These are phyloP conservation scores for Acanthochromis polyacanthus DNA, from an alignment of 2,113 vertebrate genomes.

Conservation along the genomic window DNA sequence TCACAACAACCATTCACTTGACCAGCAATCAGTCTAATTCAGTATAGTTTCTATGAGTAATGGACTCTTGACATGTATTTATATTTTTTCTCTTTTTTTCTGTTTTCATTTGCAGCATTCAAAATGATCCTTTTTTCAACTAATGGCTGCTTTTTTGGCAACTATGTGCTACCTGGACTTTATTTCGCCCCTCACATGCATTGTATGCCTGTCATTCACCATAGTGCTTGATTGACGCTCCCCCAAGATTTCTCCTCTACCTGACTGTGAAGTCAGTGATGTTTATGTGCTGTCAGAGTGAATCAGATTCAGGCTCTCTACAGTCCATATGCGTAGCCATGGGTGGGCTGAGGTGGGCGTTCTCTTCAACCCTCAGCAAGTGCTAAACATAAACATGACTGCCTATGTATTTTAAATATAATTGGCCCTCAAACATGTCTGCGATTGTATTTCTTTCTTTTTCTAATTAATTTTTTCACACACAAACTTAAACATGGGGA, in stretches of 20 bases:
- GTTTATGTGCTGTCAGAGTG: not conserved
- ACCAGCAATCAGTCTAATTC: too few species aligned
- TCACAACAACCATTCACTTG: too few species aligned
- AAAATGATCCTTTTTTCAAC: not conserved
- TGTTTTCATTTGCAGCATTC: not conserved
- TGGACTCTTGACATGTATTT: not conserved
- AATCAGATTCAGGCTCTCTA: not conserved
- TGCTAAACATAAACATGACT: not conserved
- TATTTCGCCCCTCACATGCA: not conserved
- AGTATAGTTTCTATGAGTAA: too few species aligned
- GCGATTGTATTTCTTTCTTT: not conserved
- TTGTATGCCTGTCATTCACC: not conserved
- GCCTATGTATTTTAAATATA: not conserved
- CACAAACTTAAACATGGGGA: too few species aligned
- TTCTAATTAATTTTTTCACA: not conserved
- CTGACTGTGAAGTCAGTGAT: conserved; percentile 15
- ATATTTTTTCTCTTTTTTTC: not conserved
- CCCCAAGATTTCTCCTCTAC: not conserved
- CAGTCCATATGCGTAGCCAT: not conserved
- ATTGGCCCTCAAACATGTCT: not conserved
- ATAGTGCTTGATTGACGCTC: conserved; percentile 1
- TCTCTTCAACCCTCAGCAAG: conserved; percentile 2
- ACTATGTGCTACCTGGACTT: not conserved
- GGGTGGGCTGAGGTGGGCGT: not conserved
- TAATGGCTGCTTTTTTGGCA: not conserved